A percentile compares a stretch with the other conserved stretches of the same genome.
Conservation (phyloP, 1,140 invertebrate species). For the Formica selysi region DNA sequence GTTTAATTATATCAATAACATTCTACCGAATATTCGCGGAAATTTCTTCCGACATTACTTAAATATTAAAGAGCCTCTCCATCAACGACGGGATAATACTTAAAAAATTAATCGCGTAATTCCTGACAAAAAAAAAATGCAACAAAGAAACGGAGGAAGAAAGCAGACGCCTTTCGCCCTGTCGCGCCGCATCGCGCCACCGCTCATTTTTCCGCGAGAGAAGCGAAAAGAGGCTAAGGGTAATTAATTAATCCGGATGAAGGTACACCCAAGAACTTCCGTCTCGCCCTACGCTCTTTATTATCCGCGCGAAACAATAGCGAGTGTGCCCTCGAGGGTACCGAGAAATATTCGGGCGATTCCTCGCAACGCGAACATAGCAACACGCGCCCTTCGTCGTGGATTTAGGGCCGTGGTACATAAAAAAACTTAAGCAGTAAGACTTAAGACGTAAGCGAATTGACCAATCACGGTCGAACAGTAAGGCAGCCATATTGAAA, state of each 20-base stretch:
- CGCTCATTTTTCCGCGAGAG: constrained; percentile 62
- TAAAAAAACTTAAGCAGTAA: no score
- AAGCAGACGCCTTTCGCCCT: constrained; percentile 9
- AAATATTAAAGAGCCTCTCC: constrained; percentile 2
- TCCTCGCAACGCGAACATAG: constrained; percentile 68
- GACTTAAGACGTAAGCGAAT: no score
- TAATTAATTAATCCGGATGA: constrained; percentile 74
- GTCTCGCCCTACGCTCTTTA: constrained; percentile 61
- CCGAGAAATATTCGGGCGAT: constrained; percentile 69
- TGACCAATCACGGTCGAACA: no score
- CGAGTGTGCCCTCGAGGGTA: constrained; percentile 60
- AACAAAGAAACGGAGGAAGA: constrained; percentile 14
- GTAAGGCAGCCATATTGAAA: no score
- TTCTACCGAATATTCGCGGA: neutral
- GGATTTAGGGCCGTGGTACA: constrained; percentile 47
- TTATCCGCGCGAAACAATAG: constrained; percentile 73
- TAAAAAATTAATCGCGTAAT: constrained; percentile 54
- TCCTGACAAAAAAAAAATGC: neutral
- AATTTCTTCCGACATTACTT: neutral
- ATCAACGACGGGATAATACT: neutral
- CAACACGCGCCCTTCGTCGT: constrained; percentile 46
- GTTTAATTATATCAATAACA: neutral
- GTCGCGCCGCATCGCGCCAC: neutral
- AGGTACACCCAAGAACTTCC: constrained; percentile 75
- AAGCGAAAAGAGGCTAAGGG: constrained; percentile 25